phyloP scores from a whole-genome alignment of 2,888 invertebrate genomes.

The Oligia strigilis region DNA sequence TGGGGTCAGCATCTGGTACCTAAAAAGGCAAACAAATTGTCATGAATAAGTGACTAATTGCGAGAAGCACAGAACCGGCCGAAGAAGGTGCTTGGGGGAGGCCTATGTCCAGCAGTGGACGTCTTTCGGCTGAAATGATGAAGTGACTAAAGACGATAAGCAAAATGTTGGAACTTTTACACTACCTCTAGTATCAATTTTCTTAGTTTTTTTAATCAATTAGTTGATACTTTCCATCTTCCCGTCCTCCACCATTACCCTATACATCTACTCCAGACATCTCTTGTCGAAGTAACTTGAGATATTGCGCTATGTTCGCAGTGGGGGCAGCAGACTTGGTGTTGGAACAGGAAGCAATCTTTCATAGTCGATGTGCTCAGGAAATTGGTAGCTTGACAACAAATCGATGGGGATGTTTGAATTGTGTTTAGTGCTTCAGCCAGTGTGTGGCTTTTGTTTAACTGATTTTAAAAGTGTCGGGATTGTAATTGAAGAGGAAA shows the following conservation, averaged over 20 bases:
- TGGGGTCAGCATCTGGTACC: background rate
- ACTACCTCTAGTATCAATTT: background rate
- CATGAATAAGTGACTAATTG: background rate
- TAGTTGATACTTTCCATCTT: background rate
- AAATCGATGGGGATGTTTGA: conserved; percentile 62
- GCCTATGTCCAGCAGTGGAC: too few species aligned
- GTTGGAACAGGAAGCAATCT: conserved; percentile 68
- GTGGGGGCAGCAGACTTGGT: conserved; percentile 58
- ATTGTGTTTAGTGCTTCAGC: conserved; percentile 39
- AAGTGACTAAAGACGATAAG: background rate
- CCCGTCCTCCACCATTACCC: background rate
- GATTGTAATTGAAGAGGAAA: background rate
- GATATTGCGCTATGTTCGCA: conserved; percentile 58
- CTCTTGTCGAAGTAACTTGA: conserved; percentile 59
- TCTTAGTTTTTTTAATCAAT: background rate
- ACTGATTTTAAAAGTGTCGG: conserved; percentile 21
- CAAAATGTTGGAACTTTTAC: background rate
- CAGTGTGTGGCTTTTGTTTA: background rate
- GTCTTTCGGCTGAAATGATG: too few species aligned
- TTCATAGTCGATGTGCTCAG: conserved; percentile 66
- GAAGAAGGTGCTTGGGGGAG: too few species aligned
- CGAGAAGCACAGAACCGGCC: too few species aligned
- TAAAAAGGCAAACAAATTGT: background rate
- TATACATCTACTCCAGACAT: conserved; percentile 20
- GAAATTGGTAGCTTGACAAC: conserved; percentile 69